These are phyloP conservation scores for Knipowitschia caucasica DNA, from an alignment of 2,797 vertebrate genomes.

Conservation along the genomic window DNA sequence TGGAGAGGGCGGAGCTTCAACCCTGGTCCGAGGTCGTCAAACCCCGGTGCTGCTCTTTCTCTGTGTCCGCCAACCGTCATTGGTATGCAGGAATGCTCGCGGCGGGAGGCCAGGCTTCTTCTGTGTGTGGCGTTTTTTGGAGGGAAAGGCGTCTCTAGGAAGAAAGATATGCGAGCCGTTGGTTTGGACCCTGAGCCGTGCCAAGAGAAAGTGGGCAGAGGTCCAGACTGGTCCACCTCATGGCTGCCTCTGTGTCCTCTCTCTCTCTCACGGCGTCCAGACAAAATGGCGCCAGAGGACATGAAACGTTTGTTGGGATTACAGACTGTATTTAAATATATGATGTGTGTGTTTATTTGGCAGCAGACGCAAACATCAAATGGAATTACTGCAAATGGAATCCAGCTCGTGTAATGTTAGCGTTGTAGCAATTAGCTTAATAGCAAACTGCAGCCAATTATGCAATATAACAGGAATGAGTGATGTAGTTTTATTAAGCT, in stretches of 20 bases:
- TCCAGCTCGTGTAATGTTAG: not conserved
- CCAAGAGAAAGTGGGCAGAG: conserved; percentile 55
- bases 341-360: not conserved
- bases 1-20: not conserved
- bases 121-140: conserved; percentile 47
- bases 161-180: conserved; percentile 46
- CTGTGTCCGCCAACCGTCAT: conserved; percentile 55
- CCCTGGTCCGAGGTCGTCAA: conserved; percentile 37
- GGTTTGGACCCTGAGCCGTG: conserved; percentile 45
- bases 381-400: not conserved
- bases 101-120: conserved; percentile 50
- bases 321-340: conserved; percentile 20
- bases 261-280: too few species aligned
- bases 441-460: conserved; percentile 1
- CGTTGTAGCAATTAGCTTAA: conserved; percentile 3
- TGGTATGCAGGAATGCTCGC: conserved; percentile 70
- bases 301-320: conserved; percentile 12
- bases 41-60: conserved; percentile 52
- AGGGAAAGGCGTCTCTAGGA: conserved; percentile 62
- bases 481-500: not conserved
- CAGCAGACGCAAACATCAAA: not conserved
- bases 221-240: conserved; percentile 58
- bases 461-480: conserved; percentile 1
- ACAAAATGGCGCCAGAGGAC: conserved; percentile 41
- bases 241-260: conserved; percentile 13